Conservation (phyloP, 2,113 vertebrate species). For the Entosphenus tridentatus region DNA sequence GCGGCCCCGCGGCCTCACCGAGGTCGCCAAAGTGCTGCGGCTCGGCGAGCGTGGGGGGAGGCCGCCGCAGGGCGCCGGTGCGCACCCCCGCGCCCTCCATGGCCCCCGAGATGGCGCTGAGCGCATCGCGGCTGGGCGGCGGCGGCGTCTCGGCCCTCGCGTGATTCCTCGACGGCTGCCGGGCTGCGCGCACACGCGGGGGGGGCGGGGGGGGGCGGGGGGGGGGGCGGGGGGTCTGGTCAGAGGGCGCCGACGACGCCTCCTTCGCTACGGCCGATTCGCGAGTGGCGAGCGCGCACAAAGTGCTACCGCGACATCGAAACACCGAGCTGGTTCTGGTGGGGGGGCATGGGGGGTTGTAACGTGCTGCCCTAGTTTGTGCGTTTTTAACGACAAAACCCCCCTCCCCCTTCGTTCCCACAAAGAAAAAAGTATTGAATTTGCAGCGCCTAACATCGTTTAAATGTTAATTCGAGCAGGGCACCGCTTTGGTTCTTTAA, state of each 20-base stretch:
- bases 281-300: neutral
- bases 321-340: too few species aligned
- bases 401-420: too few species aligned
- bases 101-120: slow-evolving; percentile 94
- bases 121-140: slow-evolving; percentile 71
- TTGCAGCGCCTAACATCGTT: too few species aligned
- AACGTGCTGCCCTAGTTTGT: too few species aligned
- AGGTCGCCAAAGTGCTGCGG: slow-evolving; percentile 87
- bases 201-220: slow-evolving; percentile 8
- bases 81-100: slow-evolving; percentile 84
- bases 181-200: neutral
- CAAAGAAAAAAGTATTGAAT: too few species aligned
- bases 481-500: too few species aligned
- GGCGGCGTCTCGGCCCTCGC: slow-evolving; percentile 7
- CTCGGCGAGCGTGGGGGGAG: slow-evolving; percentile 89
- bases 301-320: neutral
- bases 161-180: neutral
- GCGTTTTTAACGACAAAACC: too few species aligned
- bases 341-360: too few species aligned
- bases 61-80: slow-evolving; percentile 81
- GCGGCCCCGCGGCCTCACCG: slow-evolving; percentile 24
- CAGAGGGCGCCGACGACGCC: neutral
- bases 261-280: slow-evolving; percentile 11
- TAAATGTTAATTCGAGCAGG: too few species aligned
- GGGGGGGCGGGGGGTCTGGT: slow-evolving; percentile 9